A percentile compares a stretch with the other conserved stretches of the same genome.
phyloP scores from a whole-genome alignment of 2,113 vertebrate genomes.

The Lucifuga dentata region DNA sequence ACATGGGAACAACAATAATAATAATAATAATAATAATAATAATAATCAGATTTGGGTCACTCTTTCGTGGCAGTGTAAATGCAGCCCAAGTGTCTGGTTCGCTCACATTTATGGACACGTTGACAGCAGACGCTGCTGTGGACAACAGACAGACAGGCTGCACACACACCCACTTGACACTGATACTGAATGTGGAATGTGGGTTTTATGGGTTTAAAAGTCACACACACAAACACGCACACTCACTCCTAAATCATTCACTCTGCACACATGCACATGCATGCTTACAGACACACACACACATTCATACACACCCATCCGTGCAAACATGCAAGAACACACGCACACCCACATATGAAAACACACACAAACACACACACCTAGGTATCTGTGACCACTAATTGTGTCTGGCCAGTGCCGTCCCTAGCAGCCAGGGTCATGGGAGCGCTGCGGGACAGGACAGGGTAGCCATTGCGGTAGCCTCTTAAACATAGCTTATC shows the following conservation, averaged over 20 bases:
- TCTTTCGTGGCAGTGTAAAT: too few relatives aligned
- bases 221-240: neutral
- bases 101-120: conserved; percentile 47
- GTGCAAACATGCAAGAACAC: conserved; percentile 20
- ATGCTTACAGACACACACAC: neutral
- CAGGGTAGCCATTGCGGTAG: conserved; percentile 76
- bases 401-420: conserved; percentile 72
- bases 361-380: conserved; percentile 58
- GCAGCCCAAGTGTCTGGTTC: conserved; percentile 4
- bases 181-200: conserved; percentile 67
- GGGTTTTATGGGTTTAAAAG: conserved; percentile 55
- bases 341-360: conserved; percentile 35
- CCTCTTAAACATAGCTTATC: conserved; percentile 81
- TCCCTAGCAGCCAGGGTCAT: conserved; percentile 72
- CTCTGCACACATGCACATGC: conserved; percentile 3
- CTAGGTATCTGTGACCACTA: conserved; percentile 75
- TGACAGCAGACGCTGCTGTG: conserved; percentile 24
- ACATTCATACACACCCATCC: conserved; percentile 40
- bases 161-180: conserved; percentile 53
- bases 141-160: conserved; percentile 32
- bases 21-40: too few relatives aligned
- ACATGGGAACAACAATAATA: too few relatives aligned
- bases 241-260: conserved; percentile 14
- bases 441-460: conserved; percentile 64
- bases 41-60: too few relatives aligned